Conservation (phyloP, 2,888 invertebrate genomes). For the Carcina quercana region DNA sequence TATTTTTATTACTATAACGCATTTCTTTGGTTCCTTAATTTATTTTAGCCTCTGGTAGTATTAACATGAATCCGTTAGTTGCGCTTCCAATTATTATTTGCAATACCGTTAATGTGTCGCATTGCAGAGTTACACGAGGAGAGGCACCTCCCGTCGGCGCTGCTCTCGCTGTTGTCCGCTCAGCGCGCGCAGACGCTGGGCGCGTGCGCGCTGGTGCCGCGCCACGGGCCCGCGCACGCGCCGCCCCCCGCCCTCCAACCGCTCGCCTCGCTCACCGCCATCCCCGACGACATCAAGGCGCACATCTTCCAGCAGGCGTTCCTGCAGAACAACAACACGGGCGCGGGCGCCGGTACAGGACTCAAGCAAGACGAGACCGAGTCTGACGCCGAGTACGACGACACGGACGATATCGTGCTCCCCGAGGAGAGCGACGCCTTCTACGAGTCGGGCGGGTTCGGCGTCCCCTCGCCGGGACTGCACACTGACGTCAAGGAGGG, state of each 20-base stretch:
- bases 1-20: conserved; percentile 62
- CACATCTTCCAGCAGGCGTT: conserved; percentile 54
- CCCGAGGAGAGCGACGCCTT: conserved; percentile 54
- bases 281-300: conserved; percentile 45
- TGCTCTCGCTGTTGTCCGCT: conserved; percentile 61
- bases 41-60: conserved; percentile 71
- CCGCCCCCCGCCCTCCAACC: conserved; percentile 26
- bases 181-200: conserved; percentile 34
- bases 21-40: conserved; percentile 75
- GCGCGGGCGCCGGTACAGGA: conserved; percentile 21
- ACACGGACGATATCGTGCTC: conserved; percentile 68
- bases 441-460: conserved; percentile 26
- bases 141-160: conserved; percentile 52
- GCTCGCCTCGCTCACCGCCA: conserved; percentile 18
- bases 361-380: conserved; percentile 64
- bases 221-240: conserved; percentile 40
- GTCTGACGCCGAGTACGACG: conserved; percentile 65
- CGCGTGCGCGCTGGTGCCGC: conserved; percentile 38
- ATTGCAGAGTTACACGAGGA: conserved; percentile 66
- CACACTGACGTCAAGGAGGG: conserved; percentile 39
- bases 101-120: conserved; percentile 62
- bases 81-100: conserved; percentile 60
- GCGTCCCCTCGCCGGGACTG: conserved; percentile 18
- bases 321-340: conserved; percentile 55
- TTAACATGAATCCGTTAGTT: conserved; percentile 68